Evolutionary conservation across 2,888 invertebrate genomes (phyloP), one percentile per base, ranked within the genome.

Genomic region (Dysmachus trigonus): DNA sequence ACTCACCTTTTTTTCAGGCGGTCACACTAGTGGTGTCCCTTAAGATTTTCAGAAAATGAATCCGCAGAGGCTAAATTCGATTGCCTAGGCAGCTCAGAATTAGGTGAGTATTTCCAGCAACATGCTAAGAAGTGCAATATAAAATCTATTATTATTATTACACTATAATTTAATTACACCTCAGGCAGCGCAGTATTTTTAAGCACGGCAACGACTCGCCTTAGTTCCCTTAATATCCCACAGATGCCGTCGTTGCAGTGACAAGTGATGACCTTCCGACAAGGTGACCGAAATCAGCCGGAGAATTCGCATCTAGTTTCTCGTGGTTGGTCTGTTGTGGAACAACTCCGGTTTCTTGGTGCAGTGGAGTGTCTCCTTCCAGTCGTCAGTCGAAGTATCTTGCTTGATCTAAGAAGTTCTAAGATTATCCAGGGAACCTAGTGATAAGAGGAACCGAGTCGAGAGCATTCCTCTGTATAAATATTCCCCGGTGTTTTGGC

Each of bases 221-320:
- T 0, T 27, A 62, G 62, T 62, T 22, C 62, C 62, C 2, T 7
- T 1, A 18, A 4, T 15, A 15, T 73, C 33, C 3, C n/a, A 22
- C 73, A 73, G 73, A 73, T 73, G 10, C 1, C 33, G 7, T 33
- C 35, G n/a, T 6, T 18, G n/a, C 6, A 18, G 30, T 81, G 81
- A 81, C 81, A 79, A 91, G 91, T 91, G 90, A 89, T 91, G 93
- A 93, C 93, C 93, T 93, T 93, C 91, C 88, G 88, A 88, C 93
- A 93, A 93, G 93, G 93, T 93, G 93, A 93, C 92, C 92, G 91
- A 89, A 87, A 88, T 89, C 87, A 87, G 85, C 83, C 82, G 41
- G 77, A 87, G 81, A 86, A 22, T 22, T 13, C 27, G 38, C 53
- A 87, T 53, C 47, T 13, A 51, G 62, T 85, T 87, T 83, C 83